phyloP scores from a whole-genome alignment of 2,113 vertebrate genomes.

The Notarius quadriscutis region DNA sequence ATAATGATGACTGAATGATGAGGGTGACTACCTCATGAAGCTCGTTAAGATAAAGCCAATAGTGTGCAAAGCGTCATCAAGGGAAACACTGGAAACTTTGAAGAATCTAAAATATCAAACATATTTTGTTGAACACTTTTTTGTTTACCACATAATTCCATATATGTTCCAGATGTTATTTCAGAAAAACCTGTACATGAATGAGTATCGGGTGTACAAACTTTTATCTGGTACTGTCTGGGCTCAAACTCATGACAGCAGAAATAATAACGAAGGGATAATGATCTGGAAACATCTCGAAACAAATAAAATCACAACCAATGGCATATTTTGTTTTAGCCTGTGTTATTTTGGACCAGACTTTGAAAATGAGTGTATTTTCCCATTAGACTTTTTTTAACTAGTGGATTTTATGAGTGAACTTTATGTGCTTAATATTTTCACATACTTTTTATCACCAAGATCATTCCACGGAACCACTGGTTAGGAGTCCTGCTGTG shows the following conservation, averaged over 20 bases:
- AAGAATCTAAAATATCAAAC: no score
- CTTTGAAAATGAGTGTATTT: neutral
- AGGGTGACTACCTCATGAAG: no score
- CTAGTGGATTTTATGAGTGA: neutral
- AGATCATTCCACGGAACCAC: neutral
- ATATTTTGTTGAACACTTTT: no score
- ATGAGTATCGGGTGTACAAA: no score
- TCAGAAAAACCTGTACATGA: no score
- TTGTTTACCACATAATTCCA: no score
- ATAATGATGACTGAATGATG: no score
- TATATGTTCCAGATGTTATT: no score
- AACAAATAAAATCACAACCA: neutral
- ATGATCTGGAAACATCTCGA: neutral
- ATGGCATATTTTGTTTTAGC: neutral
- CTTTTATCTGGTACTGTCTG: no score
- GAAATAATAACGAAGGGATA: neutral
- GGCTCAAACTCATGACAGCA: neutral
- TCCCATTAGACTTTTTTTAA: neutral
- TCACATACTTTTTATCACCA: neutral
- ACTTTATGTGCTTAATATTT: neutral
- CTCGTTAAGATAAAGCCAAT: no score
- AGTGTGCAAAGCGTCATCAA: no score
- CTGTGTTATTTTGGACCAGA: neutral
- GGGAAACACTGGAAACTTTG: no score
- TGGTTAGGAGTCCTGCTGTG: slow-evolving; percentile 29